Base-by-base conservation (phyloP, 1,140 invertebrate genomes). In the Chelonus insularis region DNA sequence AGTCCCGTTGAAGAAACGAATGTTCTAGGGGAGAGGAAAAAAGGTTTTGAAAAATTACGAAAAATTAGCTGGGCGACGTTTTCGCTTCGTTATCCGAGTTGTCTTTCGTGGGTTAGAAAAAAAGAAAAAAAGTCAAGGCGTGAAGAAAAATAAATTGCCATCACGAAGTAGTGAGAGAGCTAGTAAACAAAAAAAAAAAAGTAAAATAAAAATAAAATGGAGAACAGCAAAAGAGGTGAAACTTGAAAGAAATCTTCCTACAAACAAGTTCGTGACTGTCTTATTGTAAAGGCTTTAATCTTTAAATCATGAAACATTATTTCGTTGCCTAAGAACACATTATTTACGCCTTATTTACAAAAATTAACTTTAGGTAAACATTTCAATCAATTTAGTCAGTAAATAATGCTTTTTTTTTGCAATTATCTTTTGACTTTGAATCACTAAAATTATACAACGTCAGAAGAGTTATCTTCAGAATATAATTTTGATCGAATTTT, bases 51-150 rank as follows among this genome's bases (percentile, higher is more conserved):
- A 62, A 77, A 79, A 79, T 78, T 75, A 75, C 68, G 57, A 69
- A 72, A 78, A 78, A 79, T 79, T 79, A 78, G 75, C 70, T 65
- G 65, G 51, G 67, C 64, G 69, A 73, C 67, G 64, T 73, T 67
- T 59, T 68, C 70, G 71, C 72, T 75, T 78, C 73, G 72, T 76
- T 78, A 78, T 72, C 70, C 57, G 62, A 64, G 63, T 72, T 67
- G 63, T 68, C 70, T 73, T 39, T 65, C 65, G 55, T 54, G 62
- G 41, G 64, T 57, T 41, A 45, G 47, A 45, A 51, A 63, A 45
- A 60, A 52, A 57, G 45, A 45, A 56, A 50, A 21, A 50, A 39
- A 20, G 43, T 54, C 32, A 51, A 47, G 57, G 37, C 20, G 54
- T 4, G 16, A 23, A 16, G 14, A 37, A 45, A 61, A 47, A 61